Base-by-base conservation (phyloP, 2,797 vertebrate genomes). In the Channa striata region DNA sequence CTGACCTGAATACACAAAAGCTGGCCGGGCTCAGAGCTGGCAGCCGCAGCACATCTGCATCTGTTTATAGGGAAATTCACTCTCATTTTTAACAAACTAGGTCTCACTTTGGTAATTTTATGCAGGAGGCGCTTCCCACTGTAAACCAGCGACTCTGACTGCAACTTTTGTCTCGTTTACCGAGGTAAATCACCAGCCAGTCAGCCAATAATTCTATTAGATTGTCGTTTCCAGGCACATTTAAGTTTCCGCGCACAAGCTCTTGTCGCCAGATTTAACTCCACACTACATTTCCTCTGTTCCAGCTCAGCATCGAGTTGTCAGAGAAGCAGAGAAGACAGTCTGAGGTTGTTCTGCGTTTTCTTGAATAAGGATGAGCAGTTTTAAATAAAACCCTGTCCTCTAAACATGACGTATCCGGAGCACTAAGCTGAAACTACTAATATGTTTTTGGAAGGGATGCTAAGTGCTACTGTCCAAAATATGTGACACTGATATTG, bases 1-100 rank as follows among this genome's bases (percentile, higher is more conserved):
- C 82, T 88, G 86, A 87, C 86, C 88, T 86, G 84, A 83, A 87
- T 88, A 86, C 80, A 77, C 77, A 83, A 76, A 79, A 42, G 23
- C 6, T 65, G 62, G 72, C 76, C 51, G 16, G 12, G 62, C 77
- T 51, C 14, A 0, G 67, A n/a, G 48, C 73, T 61, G 78, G 73
- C 78, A 80, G 76, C 69, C 2, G 21, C 69, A 66, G 74, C 68
- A 68, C 70, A 71, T 85, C 73, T 86, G 78, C 84, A 83, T 88
- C 75, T 84, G 53, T 64, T 88, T 68, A 72, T 59, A 68, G 50
- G 34, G 40, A 58, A 54, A 60, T 11, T 57, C 46, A 7, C 6
- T 10, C 42, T 39, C 12, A 0, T 20, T 56, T 21, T 39, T 40
- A 17, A 8, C 43, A 50, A 68, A 76, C 44, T 52, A 50, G 40